Evolutionary conservation across 2,113 vertebrate species (phyloP).

Genomic region (Diglossa brunneiventris): DNA sequence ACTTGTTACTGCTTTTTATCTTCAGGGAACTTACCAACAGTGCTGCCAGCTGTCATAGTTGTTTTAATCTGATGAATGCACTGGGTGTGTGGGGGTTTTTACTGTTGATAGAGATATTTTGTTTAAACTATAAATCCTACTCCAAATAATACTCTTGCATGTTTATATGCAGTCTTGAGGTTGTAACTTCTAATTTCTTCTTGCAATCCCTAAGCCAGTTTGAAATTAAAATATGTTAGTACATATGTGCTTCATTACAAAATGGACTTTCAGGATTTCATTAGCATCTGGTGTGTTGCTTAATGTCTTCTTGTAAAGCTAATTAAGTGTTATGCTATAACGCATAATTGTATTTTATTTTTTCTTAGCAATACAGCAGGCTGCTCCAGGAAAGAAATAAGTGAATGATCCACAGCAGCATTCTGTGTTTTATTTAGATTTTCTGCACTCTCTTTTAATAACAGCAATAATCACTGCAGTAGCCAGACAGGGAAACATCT

Average conservation of each 20-base stretch:
- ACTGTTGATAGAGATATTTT: not conserved
- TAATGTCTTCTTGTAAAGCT: slow-evolving; percentile 1
- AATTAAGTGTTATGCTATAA: slow-evolving; percentile 8
- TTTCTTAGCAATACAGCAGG: not conserved
- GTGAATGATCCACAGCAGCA: not conserved
- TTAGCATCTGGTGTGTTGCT: slow-evolving; percentile 27
- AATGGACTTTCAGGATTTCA: slow-evolving; percentile 37
- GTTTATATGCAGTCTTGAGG: not conserved
- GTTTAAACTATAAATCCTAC: not conserved
- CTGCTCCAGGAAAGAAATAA: not conserved
- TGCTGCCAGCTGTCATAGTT: not conserved
- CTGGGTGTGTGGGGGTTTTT: not conserved
- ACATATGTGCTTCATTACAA: slow-evolving; percentile 6
- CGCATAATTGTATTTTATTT: not conserved
- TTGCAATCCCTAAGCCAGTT: not conserved
- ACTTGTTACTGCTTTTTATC: not conserved
- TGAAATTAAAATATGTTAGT: slow-evolving; percentile 19
- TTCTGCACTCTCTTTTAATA: not conserved
- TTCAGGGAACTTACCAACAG: not conserved
- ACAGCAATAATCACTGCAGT: not conserved
- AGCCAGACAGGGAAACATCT: not conserved
- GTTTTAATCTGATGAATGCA: not conserved
- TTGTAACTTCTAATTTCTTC: not conserved
- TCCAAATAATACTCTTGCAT: not conserved
- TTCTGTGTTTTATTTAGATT: not conserved